Evolutionary conservation across 2,797 vertebrate species (phyloP).

Genomic region (Okamejei kenojei): DNA sequence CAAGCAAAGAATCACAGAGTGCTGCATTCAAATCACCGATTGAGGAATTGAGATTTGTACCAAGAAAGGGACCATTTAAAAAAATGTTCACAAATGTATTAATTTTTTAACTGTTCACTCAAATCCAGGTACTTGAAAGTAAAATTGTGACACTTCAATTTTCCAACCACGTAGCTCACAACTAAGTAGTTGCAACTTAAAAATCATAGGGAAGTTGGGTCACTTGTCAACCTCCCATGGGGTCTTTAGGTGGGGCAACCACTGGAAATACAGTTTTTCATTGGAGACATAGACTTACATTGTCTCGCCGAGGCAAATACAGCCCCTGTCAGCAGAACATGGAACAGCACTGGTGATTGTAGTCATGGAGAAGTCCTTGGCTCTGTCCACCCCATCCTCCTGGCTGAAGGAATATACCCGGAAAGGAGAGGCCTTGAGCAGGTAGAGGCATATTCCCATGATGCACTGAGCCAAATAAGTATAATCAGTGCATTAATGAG

Average conservation of each 20-base stretch:
- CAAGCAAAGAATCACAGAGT: neutral
- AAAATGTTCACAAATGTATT: neutral
- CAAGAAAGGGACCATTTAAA: neutral
- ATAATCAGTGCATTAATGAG: conserved; percentile 36
- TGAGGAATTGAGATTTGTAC: neutral
- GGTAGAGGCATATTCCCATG: conserved; percentile 35
- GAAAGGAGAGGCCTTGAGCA: conserved; percentile 34
- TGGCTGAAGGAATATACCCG: conserved; percentile 32
- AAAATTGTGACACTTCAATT: neutral
- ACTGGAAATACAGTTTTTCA: conserved; percentile 16
- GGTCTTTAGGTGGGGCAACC: neutral
- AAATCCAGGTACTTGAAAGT: neutral
- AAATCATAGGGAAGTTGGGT: neutral
- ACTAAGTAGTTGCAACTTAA: neutral
- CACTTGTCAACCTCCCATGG: neutral
- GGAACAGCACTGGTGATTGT: conserved; percentile 34
- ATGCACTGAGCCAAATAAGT: conserved; percentile 35
- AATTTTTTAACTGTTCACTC: neutral
- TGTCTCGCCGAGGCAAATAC: conserved; percentile 21
- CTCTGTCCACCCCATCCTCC: conserved; percentile 33
- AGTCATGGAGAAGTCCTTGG: conserved; percentile 34
- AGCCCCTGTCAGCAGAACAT: conserved; percentile 34
- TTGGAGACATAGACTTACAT: conserved; percentile 33
- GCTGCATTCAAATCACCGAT: neutral
- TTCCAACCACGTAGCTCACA: neutral